phyloP scores from a whole-genome alignment of 1,140 invertebrate genomes.

The Ptiloglossa arizonensis region DNA sequence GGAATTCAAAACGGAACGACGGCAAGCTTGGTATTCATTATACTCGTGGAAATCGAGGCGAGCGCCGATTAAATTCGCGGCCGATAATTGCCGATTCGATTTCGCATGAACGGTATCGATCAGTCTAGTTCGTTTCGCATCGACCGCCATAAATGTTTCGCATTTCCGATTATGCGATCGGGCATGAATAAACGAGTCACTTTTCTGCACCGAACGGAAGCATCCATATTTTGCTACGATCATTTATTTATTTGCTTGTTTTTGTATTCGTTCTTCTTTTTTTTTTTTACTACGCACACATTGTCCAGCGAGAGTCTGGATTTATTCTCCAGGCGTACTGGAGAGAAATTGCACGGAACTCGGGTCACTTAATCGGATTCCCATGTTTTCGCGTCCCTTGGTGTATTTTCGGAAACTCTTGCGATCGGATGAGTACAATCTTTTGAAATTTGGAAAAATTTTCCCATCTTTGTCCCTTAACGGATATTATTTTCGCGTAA shows the following conservation, averaged over 20 bases:
- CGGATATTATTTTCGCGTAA: no score
- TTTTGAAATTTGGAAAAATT: no score
- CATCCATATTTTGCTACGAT: background rate
- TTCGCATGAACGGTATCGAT: conserved; percentile 17
- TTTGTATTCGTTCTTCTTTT: background rate
- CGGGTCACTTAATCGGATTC: no score
- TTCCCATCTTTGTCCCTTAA: no score
- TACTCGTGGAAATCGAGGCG: conserved; percentile 20
- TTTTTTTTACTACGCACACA: no score
- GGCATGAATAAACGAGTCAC: background rate
- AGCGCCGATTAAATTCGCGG: conserved; percentile 31
- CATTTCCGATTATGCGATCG: background rate
- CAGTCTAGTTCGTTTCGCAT: conserved; percentile 5
- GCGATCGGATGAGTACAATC: no score
- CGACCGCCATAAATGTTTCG: background rate
- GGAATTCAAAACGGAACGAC: conserved; percentile 32
- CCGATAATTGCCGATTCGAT: conserved; percentile 39
- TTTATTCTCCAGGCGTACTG: no score
- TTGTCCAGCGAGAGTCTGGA: no score
- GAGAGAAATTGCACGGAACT: no score
- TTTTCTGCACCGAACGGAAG: background rate
- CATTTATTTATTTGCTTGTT: no score
- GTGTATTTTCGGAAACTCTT: no score
- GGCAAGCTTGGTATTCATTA: conserved; percentile 34
- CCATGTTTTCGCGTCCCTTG: no score